These are phyloP conservation scores for Phortica okadai DNA, from an alignment of 2,888 invertebrate genomes.

Conservation along the genomic window DNA sequence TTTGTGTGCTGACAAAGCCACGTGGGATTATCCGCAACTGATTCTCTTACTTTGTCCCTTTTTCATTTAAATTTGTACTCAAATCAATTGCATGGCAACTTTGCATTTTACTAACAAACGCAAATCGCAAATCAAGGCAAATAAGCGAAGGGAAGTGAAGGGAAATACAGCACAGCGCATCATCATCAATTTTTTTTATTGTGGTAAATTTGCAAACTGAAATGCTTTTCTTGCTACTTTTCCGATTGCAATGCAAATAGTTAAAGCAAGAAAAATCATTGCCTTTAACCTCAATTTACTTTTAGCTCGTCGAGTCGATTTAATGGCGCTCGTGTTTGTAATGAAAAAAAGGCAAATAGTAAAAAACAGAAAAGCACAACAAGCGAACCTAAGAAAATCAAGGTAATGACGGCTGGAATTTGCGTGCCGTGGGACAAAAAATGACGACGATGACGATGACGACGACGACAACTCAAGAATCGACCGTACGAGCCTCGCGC, in stretches of 20 bases:
- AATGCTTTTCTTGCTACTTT: constrained; percentile 5
- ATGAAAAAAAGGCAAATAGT: constrained; percentile 1
- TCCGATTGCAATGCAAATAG: constrained; percentile 18
- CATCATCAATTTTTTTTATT: constrained; percentile 12
- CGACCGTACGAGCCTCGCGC: background rate
- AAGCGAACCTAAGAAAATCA: constrained; percentile 50
- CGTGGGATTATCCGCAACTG: background rate
- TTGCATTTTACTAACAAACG: background rate
- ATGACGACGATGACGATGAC: background rate
- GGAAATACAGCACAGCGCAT: background rate
- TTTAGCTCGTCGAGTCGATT: background rate
- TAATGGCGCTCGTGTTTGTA: constrained; percentile 17
- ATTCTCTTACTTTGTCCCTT: background rate
- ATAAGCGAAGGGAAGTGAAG: background rate
- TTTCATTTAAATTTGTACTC: background rate
- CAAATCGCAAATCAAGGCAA: constrained; percentile 7
- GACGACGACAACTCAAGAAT: background rate
- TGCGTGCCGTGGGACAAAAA: constrained; percentile 47
- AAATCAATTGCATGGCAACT: constrained; percentile 1
- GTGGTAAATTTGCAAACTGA: background rate
- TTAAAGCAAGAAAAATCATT: background rate
- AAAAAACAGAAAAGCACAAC: background rate
- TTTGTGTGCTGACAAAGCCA: background rate
- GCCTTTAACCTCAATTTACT: background rate
- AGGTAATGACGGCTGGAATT: constrained; percentile 67